These are phyloP conservation scores for Serinus canaria DNA, from an alignment of 2,113 vertebrate genomes.

Conservation along the genomic window DNA sequence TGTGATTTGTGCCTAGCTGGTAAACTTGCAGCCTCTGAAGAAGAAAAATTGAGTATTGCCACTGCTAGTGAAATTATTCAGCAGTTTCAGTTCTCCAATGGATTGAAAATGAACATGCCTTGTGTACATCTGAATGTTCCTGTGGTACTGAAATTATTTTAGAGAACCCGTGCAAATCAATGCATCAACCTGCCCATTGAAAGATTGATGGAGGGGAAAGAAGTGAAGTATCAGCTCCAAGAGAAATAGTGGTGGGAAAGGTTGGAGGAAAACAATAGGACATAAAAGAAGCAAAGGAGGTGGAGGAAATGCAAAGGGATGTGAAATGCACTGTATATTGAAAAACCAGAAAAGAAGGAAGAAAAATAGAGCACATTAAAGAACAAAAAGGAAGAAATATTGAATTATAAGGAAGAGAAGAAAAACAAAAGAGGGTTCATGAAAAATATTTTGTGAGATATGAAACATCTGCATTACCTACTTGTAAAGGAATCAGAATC, in stretches of 20 bases:
- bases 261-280: neutral
- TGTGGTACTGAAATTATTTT: neutral
- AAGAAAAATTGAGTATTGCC: neutral
- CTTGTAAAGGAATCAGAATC: neutral
- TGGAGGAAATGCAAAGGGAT: neutral
- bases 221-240: neutral
- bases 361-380: neutral
- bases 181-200: neutral
- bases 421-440: neutral
- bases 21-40: neutral
- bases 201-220: neutral
- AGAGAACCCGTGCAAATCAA: neutral
- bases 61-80: neutral
- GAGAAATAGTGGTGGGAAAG: neutral
- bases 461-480: neutral
- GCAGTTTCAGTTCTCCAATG: neutral
- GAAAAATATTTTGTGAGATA: neutral
- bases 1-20: neutral
- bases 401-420: neutral
- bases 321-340: neutral
- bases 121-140: neutral
- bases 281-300: neutral
- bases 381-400: neutral
- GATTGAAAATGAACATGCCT: neutral
- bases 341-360: neutral